These are phyloP conservation scores for Myocastor coypus DNA, from an alignment of 2,113 vertebrate species.

Conservation along the genomic window DNA sequence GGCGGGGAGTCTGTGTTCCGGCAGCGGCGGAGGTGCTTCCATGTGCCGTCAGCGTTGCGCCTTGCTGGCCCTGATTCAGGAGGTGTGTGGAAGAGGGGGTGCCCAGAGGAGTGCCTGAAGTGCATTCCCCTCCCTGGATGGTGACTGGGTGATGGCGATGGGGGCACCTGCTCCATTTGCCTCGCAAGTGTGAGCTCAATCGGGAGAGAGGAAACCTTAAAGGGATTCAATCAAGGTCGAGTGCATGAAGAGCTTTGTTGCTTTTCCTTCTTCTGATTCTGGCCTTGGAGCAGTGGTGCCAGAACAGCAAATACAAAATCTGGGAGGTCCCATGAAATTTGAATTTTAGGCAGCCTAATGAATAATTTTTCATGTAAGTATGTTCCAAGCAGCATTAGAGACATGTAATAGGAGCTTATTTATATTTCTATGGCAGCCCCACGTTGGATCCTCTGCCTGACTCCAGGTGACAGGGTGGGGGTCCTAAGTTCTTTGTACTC, in stretches of 20 bases:
- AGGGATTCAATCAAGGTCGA: not conserved
- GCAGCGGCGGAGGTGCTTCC: not conserved
- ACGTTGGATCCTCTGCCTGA: not conserved
- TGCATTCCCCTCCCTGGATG: not conserved
- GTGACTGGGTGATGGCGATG: not conserved
- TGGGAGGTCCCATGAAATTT: not conserved
- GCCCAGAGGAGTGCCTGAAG: not conserved
- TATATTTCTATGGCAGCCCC: not conserved
- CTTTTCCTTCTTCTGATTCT: not conserved
- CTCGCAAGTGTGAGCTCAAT: not conserved
- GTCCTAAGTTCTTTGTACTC: not conserved
- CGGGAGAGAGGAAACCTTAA: not conserved
- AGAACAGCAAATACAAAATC: slow-evolving; percentile 1
- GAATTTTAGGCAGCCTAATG: not conserved
- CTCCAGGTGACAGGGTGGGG: no score
- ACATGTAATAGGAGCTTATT: not conserved
- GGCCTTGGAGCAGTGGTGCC: not conserved
- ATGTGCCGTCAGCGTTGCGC: not conserved
- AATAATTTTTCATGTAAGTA: not conserved
- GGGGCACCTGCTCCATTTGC: not conserved
- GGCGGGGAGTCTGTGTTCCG: not conserved
- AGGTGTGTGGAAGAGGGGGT: not conserved
- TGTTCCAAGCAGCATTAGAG: not conserved
- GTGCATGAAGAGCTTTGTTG: not conserved
- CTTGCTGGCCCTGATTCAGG: not conserved